Percentiles rank a stretch among this genome's conserved stretches.
Conservation (phyloP, 2,888 invertebrate genomes). For the Argyra leucocephala region DNA sequence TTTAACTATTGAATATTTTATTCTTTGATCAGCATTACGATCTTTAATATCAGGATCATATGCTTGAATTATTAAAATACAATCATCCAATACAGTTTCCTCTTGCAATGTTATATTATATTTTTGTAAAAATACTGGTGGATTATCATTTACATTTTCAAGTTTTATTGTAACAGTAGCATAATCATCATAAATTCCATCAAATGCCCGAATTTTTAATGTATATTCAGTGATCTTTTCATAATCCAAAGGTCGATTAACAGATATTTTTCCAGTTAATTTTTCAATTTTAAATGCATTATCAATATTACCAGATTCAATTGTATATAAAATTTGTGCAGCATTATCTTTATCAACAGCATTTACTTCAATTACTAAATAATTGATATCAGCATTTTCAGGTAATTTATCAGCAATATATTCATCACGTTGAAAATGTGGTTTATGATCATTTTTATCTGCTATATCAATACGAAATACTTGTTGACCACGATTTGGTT, state of each 20-base stretch:
- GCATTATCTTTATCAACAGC: conserved; percentile 84
- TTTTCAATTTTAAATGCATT: conserved; percentile 79
- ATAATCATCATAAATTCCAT: conserved; percentile 73
- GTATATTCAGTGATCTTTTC: conserved; percentile 77
- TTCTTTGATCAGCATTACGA: conserved; percentile 63
- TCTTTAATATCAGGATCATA: conserved; percentile 81
- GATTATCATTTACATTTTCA: conserved; percentile 86
- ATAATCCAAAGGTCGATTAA: conserved; percentile 69
- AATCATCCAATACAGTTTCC: conserved; percentile 59
- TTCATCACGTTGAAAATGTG: conserved; percentile 68
- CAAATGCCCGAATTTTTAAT: conserved; percentile 72
- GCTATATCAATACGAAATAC: conserved; percentile 84
- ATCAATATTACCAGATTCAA: conserved; percentile 74
- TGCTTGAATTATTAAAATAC: conserved; percentile 61
- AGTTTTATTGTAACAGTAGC: conserved; percentile 77
- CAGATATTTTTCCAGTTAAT: conserved; percentile 74
- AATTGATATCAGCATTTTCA: conserved; percentile 76
- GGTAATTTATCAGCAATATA: conserved; percentile 66
- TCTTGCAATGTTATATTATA: conserved; percentile 67
- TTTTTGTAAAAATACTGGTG: conserved; percentile 69
- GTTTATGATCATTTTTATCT: conserved; percentile 93
- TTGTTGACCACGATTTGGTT: conserved; percentile 68
- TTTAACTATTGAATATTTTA: conserved; percentile 64
- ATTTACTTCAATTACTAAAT: conserved; percentile 75
- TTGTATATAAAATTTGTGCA: conserved; percentile 76